Evolutionary conservation across 2,888 invertebrate species (phyloP), one percentile per base, ranked within the genome.

Genomic region (Acanthosepion esculentum): DNA sequence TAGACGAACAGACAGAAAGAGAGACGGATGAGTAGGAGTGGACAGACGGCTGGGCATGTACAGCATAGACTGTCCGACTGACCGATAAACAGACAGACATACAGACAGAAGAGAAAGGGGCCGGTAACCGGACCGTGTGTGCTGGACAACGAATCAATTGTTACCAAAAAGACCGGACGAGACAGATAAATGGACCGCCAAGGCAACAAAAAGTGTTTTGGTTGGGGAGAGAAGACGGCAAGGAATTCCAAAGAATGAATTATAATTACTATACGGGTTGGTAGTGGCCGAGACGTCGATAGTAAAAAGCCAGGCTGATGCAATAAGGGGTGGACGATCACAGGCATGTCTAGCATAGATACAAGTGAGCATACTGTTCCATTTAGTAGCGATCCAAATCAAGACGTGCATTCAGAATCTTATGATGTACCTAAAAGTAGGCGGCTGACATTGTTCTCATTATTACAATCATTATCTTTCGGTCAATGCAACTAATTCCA

Each of bases 211-310:
- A 78, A 12, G 78, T 15, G 78, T 78, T n/a, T n/a, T 15, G 78
- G n/a, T n/a, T 15, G n/a, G n/a, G n/a, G 78, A 33, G 33, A 78
- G 78, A 78, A 33, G 33, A 23, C 78, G 33, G 12, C n/a, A n/a
- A 78, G 78, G 78, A 78, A 78, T 78, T 33, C n/a, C n/a, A 78
- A 78, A 78, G 78, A 78, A 78, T 78, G 33, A 78, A 78, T n/a
- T n/a, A 78, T 78, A 78, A 78, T 78, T 78, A 78, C 78, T 78
- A 78, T 78, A 78, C 78, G 78, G 78, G n/a, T n/a, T 78, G 78
- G 78, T 78, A 78, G 78, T n/a, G 20, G n/a, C 78, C 18, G 78
- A n/a, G 78, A 78, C n/a, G 78, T 15, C n/a, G n/a, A 78, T 78
- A n/a, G 78, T 78, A n/a, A 78, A 78, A 78, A 78, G 78, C 78